phyloP scores from a whole-genome alignment of 2,113 vertebrate species.

The Microcebus tavaratra region DNA sequence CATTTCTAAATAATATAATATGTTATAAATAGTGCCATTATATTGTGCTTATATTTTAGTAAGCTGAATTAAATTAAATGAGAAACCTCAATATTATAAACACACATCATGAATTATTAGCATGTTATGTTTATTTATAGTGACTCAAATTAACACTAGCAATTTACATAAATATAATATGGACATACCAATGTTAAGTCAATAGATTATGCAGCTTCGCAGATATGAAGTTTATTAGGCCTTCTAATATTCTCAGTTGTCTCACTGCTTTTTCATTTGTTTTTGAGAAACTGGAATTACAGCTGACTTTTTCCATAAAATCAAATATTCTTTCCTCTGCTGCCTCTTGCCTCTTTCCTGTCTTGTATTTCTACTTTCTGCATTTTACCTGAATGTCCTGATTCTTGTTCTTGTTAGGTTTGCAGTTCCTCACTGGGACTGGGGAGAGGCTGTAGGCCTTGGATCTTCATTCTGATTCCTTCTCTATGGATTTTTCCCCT shows the following conservation, averaged over 20 bases:
- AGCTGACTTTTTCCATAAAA: neutral
- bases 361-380: neutral
- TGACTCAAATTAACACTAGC: neutral
- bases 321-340: neutral
- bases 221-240: neutral
- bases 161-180: constrained; percentile 17
- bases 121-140: constrained; percentile 10
- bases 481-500: neutral
- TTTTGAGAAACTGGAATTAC: neutral
- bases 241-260: neutral
- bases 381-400: neutral
- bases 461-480: neutral
- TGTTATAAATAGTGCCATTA: neutral
- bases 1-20: neutral
- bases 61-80: constrained; percentile 19
- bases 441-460: neutral
- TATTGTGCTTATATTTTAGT: neutral
- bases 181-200: neutral
- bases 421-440: neutral
- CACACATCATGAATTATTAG: neutral
- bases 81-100: neutral
- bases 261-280: neutral
- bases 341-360: neutral
- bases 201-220: neutral
- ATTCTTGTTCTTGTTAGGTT: neutral